Evolutionary conservation across 2,113 vertebrate genomes (phyloP), one percentile per base, ranked within the genome.

Genomic region (Seriola quinqueradiata): DNA sequence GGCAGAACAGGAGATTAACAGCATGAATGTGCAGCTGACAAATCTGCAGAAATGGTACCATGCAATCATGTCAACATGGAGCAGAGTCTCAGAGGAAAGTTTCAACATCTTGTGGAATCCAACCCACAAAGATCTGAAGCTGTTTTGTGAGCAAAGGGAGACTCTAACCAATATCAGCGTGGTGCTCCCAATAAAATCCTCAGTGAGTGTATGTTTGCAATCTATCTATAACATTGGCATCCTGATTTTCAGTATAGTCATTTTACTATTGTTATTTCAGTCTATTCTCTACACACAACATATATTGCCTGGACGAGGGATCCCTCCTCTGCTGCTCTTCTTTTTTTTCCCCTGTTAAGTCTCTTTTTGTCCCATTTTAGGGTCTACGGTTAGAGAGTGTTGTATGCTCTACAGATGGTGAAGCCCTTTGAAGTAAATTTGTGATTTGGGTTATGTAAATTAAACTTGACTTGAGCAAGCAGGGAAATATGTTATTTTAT

Each of bases 401-500:
- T 2, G 1, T 21, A 25, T 78, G 17, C 16, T 32, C 12, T 5
- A 14, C 13, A 46, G 3, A 46, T 14, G 11, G 5, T 25, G 5
- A 17, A 19, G n/a, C n/a, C 4, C 61, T 25, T 25, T 23, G 9
- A 12, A 11, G 58, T 34, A 34, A 10, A 44, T 55, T 32, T 44
- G 19, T 16, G 13, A 70, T 79, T 36, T 60, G 40, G 44, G 17
- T n/a, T 44, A 2, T 3, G 25, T 70, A 32, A 77, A 58, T 48
- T 25, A 40, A 38, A 76, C n/a, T 12, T 44, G 52, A 76, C 40
- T 16, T 68, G 32, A 28, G 14, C 11, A 54, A 76, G 21, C 25
- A 16, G 40, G 12, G 14, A 63, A 69, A 40, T 73, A 52, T 44
- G 21, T 28, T 77, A n/a, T 36, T 71, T 68, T 60, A 13, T 58